Evolutionary conservation across 1,140 invertebrate species (phyloP).

Genomic region (Steinernema khuongi): DNA sequence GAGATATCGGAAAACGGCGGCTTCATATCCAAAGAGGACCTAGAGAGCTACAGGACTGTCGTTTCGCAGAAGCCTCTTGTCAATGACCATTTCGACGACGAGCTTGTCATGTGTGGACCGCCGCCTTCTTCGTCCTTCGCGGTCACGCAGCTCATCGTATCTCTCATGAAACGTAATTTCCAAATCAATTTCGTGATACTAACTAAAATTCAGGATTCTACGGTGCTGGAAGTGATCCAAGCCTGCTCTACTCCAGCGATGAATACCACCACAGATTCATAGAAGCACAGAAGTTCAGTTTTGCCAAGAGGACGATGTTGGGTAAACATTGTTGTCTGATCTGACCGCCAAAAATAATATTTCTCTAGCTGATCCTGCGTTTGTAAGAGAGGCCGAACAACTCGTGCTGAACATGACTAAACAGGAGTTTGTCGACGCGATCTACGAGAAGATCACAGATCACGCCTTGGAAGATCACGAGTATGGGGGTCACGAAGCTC

Average conservation of each 20-base stretch:
- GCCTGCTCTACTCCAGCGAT: constrained; percentile 30
- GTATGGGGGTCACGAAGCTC: constrained; percentile 20
- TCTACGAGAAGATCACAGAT: constrained; percentile 38
- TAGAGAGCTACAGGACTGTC: constrained; percentile 66
- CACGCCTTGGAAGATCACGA: not conserved
- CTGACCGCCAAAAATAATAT: not conserved
- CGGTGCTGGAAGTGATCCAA: constrained; percentile 32
- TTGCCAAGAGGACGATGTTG: constrained; percentile 68
- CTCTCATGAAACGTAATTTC: constrained; percentile 40
- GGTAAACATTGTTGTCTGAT: constrained; percentile 40
- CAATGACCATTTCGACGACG: constrained; percentile 32
- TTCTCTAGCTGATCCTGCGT: constrained; percentile 75
- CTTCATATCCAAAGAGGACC: constrained; percentile 72
- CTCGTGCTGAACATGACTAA: constrained; percentile 43
- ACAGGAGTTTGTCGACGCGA: constrained; percentile 40
- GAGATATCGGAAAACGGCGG: constrained; percentile 62
- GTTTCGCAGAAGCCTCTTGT: constrained; percentile 62
- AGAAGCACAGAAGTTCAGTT: constrained; percentile 86
- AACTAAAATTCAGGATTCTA: constrained; percentile 40
- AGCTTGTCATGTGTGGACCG: constrained; percentile 45
- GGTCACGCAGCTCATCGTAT: constrained; percentile 46
- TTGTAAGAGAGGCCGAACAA: constrained; percentile 64
- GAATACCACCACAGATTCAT: constrained; percentile 74
- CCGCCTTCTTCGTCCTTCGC: constrained; percentile 42
- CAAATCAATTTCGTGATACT: not conserved